These are phyloP conservation scores for Lomographa bimaculata DNA, from an alignment of 2,888 invertebrate species.

Conservation along the genomic window DNA sequence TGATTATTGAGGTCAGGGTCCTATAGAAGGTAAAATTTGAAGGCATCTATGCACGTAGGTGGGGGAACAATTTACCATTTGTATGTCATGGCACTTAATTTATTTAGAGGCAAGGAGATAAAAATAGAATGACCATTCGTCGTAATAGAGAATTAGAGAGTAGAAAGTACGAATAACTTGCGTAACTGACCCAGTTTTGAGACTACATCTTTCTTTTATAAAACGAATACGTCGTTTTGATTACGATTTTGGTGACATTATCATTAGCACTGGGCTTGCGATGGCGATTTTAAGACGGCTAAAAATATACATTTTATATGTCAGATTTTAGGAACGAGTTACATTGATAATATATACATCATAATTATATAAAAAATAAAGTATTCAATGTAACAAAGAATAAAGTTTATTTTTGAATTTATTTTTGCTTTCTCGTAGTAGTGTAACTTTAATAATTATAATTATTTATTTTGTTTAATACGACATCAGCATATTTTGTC, in stretches of 20 bases:
- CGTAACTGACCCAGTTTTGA: slow-evolving; percentile 12
- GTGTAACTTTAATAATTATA: too few species aligned
- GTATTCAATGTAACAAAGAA: too few species aligned
- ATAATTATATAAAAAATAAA: too few species aligned
- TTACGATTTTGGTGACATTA: slow-evolving; percentile 11
- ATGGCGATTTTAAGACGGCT: too few species aligned
- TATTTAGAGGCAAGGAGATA: slow-evolving; percentile 18
- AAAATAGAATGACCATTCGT: slow-evolving; percentile 17
- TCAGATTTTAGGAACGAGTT: too few species aligned
- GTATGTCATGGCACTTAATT: slow-evolving; percentile 20
- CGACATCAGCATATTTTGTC: too few species aligned
- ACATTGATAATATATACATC: too few species aligned
- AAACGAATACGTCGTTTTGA: slow-evolving; percentile 6
- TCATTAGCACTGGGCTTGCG: too few species aligned
- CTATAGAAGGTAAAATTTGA: slow-evolving; percentile 18
- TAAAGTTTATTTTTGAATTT: too few species aligned
- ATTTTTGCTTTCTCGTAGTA: too few species aligned
- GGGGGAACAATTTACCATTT: slow-evolving; percentile 12
- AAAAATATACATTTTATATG: too few species aligned
- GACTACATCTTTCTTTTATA: slow-evolving; percentile 10
- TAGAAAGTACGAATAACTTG: slow-evolving; percentile 5
- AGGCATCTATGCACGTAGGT: slow-evolving; percentile 7
- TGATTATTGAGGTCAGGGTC: slow-evolving; percentile 22
- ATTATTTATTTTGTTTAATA: too few species aligned
- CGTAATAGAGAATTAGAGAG: slow-evolving; percentile 23